These are phyloP conservation scores for Clusia tigrina DNA, from an alignment of 2,888 invertebrate species.

Conservation along the genomic window DNA sequence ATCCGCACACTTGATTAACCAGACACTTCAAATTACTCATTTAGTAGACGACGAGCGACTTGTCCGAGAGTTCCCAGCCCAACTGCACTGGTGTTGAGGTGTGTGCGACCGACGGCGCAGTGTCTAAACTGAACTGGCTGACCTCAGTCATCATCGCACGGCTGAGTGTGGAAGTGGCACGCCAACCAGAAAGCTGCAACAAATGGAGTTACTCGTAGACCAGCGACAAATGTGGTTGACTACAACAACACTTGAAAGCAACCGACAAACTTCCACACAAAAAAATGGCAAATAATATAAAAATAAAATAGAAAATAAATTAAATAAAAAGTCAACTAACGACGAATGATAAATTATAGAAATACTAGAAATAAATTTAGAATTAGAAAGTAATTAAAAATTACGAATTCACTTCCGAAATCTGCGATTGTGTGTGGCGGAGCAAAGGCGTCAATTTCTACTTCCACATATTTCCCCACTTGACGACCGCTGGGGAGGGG, in stretches of 20 bases:
- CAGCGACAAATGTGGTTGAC: neutral
- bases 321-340: neutral
- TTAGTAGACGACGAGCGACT: too few relatives aligned
- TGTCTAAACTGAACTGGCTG: conserved; percentile 26
- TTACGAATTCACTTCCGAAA: neutral
- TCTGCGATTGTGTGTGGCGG: neutral
- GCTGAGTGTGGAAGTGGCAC: conserved; percentile 47
- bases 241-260: neutral
- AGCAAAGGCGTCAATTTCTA: too few relatives aligned
- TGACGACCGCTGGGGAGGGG: too few relatives aligned
- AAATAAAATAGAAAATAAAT: too few relatives aligned
- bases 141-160: conserved; percentile 56
- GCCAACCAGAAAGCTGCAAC: too few relatives aligned
- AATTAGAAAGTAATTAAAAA: neutral
- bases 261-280: neutral
- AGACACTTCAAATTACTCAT: too few relatives aligned
- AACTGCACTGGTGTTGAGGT: neutral
- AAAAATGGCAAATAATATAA: too few relatives aligned
- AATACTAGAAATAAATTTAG: neutral
- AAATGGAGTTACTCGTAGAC: too few relatives aligned
- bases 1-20: too few relatives aligned
- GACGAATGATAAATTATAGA: neutral
- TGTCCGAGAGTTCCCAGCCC: too few relatives aligned
- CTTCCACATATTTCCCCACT: too few relatives aligned
- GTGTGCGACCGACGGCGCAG: neutral